Percentiles rank a stretch among this genome's conserved stretches.
phyloP scores from a whole-genome alignment of 1,140 invertebrate genomes.

The Elysia chlorotica region DNA sequence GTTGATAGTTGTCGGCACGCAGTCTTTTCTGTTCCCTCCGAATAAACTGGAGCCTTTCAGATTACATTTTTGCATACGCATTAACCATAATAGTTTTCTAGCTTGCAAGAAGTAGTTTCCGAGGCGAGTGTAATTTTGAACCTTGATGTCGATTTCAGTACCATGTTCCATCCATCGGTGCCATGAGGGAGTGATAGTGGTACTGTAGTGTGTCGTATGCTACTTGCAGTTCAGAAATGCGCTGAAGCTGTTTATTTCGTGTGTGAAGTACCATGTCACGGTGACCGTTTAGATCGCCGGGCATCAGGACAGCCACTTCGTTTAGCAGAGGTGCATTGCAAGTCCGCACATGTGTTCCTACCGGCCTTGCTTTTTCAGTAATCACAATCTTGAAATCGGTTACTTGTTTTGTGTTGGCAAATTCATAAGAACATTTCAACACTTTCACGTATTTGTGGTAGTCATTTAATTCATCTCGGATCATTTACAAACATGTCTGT shows the following conservation, averaged over 20 bases:
- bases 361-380: background rate
- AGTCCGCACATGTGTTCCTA: background rate
- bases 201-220: background rate
- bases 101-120: background rate
- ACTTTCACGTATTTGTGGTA: background rate
- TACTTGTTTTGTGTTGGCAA: background rate
- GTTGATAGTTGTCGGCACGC: slow-evolving; percentile 34
- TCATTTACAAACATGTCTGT: background rate
- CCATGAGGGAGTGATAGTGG: background rate
- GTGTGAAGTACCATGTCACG: background rate
- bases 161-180: background rate
- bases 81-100: background rate
- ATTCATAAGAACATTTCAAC: background rate
- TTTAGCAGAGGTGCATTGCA: background rate
- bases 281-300: background rate
- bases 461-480: background rate
- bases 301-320: background rate
- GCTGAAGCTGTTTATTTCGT: background rate
- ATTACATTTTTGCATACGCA: background rate
- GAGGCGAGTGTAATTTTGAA: background rate
- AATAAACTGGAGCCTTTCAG: background rate
- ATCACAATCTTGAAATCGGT: background rate
- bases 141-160: background rate
- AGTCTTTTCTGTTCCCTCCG: slow-evolving; percentile 21
- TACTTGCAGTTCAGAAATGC: background rate